Base-by-base conservation (phyloP, 1,140 invertebrate genomes). In the Papilio machaon region DNA sequence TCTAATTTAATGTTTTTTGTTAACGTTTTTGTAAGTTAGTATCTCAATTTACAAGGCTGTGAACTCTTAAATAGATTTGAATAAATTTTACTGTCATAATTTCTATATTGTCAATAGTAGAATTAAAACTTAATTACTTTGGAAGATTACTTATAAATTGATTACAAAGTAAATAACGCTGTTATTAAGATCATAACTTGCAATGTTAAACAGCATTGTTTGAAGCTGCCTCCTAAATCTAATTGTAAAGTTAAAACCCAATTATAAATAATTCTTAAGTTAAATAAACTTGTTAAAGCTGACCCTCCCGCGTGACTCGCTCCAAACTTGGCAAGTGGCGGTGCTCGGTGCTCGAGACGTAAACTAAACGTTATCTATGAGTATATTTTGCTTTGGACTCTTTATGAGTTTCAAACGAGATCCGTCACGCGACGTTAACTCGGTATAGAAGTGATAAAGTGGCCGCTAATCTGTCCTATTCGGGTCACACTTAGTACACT, bases 381-480 rank as follows among this genome's bases (percentile, higher is more conserved):
- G 88, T 90, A 91, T 92, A 94, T 94, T 94, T 94, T 94, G 92
- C 91, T 93, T 93, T 90, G 92, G 92, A 94, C 91, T 92, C 91
- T 94, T 94, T 94, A 94, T 94, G 93, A 94, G 91, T 94, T 94
- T 90, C 87, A 90, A 94, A 94, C 91, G 93, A 92, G 92, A 93
- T 92, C 90, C 92, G 92, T 94, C 93, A 94, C 93, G 93, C 93
- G 85, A 94, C 91, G 91, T 93, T 93, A 91, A 93, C 93, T 92
- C 86, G 88, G 92, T 90, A 94, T 94, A 91, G 91, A 94, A 92
- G 93, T 94, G 93, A 94, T 94, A 94, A 94, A 94, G 89, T 91
- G 93, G 85, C 87, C 92, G 92, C 93, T 94, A 94, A 94, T 94
- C 93, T 93, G 91, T 92, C 91, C 91, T 91, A 94, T 94, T 94